Base-by-base conservation (phyloP, 2,797 vertebrate genomes). In the Tachyglossus aculeatus region DNA sequence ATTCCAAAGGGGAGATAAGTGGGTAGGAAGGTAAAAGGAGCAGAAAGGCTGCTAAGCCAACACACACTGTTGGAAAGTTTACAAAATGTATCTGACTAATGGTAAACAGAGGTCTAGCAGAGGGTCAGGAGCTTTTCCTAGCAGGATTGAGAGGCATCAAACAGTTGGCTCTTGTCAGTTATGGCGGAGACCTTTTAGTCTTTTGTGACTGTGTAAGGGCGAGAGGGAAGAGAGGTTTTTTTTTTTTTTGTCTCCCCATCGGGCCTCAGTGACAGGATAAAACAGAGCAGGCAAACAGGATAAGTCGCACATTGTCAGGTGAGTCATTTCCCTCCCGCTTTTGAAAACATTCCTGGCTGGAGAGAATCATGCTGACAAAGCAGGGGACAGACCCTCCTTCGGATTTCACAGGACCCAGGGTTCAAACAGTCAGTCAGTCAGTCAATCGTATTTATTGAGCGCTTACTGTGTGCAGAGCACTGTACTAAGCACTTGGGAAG, bases 321-420 rank as follows among this genome's bases (percentile, higher is more conserved):
- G 88, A 92, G 80, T 92, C 87, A 90, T 88, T 91, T 92, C 89
- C 86, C 84, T 86, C 47, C 40, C 4, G 33, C 80, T 81, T 86
- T 84, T 86, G 83, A 89, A 90, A 84, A 73, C 73, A 80, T 78
- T 60, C 67, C 71, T 83, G 85, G 88, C 87, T 77, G 78, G 85
- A 77, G 84, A 45, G 69, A 90, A 73, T 66, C 4, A 0, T 77
- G 83, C 86, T 89, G 77, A 82, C 78, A 82, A 88, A 84, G 88
- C 76, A 80, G 65, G 87, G 84, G 83, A 90, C 89, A 83, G 82
- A 55, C 66, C 68, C 68, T 82, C 87, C 82, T 78, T 67, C 0
- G 9, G 67, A 64, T 83, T 88, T 89, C 76, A 58, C 12, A 52
- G 67, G 73, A 55, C 15, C 31, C 82, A 86, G 71, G 78, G 82